These are phyloP conservation scores for Drosophila kokeensis DNA, from an alignment of 2,888 invertebrate genomes.

Conservation along the genomic window DNA sequence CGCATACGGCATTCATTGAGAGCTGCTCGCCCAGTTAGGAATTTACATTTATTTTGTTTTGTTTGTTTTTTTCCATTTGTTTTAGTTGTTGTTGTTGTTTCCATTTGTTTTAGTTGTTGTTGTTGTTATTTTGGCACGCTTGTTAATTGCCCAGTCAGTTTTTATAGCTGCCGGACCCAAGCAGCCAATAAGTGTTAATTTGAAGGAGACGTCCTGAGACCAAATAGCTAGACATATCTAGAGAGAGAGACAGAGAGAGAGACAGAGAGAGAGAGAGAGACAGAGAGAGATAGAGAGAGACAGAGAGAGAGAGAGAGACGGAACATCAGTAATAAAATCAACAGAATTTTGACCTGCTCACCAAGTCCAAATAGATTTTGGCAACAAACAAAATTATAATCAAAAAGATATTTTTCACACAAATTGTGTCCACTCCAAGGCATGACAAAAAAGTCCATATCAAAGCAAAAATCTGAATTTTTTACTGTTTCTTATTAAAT, in stretches of 20 bases:
- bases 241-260: not conserved
- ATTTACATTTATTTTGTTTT: constrained; percentile 56
- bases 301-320: not conserved
- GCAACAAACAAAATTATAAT: not conserved
- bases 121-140: constrained; percentile 41
- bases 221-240: not conserved
- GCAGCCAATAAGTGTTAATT: constrained; percentile 59
- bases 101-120: constrained; percentile 7
- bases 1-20: constrained; percentile 39
- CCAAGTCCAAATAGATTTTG: not conserved
- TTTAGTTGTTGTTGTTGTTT: constrained; percentile 10
- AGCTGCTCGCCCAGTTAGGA: constrained; percentile 50
- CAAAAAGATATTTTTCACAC: not conserved
- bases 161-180: constrained; percentile 53
- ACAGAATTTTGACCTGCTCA: not conserved
- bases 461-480: not conserved
- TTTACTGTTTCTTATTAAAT: not conserved
- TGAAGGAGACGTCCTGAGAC: constrained; percentile 20
- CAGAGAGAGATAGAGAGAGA: not conserved
- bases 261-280: not conserved
- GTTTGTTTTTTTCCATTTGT: constrained; percentile 14
- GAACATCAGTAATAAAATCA: not conserved
- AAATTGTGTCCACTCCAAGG: not conserved
- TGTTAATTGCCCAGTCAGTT: constrained; percentile 73
- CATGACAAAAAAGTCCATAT: not conserved